Conservation (phyloP, 2,113 vertebrate genomes). For the Ctenodactylus gundi region DNA sequence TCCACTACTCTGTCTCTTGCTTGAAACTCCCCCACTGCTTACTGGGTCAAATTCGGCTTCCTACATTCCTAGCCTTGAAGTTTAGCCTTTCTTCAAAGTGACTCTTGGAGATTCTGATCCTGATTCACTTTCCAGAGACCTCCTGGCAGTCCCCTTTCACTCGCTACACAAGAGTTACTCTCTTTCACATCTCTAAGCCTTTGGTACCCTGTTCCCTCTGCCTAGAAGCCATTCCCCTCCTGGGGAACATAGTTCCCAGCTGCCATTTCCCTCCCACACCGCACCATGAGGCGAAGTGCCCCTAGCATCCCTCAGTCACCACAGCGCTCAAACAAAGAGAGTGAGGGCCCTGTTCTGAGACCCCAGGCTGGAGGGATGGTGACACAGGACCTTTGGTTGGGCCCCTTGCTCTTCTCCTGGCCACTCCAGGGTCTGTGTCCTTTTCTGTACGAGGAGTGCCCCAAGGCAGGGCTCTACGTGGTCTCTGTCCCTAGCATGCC, state of each 20-base stretch:
- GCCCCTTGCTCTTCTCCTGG: not conserved
- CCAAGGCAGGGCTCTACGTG: not conserved
- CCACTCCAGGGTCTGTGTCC: not conserved
- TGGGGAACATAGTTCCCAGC: not conserved
- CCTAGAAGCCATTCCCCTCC: not conserved
- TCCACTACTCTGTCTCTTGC: not conserved
- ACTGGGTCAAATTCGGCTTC: not conserved
- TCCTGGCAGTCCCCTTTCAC: not conserved
- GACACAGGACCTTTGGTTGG: accelerated
- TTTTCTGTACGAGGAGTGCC: not conserved
- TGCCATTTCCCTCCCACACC: not conserved
- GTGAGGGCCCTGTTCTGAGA: conserved; percentile 83
- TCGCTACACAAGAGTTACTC: not conserved
- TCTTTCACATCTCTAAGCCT: not conserved
- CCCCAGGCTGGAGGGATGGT: not conserved
- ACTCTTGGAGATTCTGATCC: not conserved
- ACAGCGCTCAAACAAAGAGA: too few species aligned
- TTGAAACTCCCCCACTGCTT: not conserved
- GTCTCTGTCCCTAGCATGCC: not conserved
- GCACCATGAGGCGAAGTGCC: not conserved
- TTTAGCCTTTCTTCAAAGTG: not conserved
- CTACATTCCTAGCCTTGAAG: too few species aligned
- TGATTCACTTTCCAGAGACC: not conserved
- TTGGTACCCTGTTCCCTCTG: not conserved
- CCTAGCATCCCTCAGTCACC: not conserved